Conservation (phyloP, 2,797 vertebrate species). For the Vireo griseus region DNA sequence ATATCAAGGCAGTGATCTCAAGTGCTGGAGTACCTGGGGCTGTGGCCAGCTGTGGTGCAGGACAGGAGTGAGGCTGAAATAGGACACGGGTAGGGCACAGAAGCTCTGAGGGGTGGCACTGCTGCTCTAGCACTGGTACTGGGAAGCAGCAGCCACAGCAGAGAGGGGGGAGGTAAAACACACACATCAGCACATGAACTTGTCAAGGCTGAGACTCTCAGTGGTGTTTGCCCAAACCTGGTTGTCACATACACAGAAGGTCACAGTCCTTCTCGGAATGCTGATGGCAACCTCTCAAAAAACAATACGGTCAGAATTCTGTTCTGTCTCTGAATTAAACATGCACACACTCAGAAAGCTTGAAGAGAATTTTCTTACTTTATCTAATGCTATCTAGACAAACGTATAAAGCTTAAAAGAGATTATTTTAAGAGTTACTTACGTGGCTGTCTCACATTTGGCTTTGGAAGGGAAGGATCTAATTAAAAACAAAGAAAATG, state of each 20-base stretch:
- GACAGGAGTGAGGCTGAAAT: not conserved
- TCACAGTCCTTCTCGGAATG: not conserved
- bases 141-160: not conserved
- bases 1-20: not conserved
- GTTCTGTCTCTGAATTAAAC: not conserved
- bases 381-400: not conserved
- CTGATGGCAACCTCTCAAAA: not conserved
- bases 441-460: constrained; percentile 64
- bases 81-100: not conserved
- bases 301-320: not conserved
- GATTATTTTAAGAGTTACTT: constrained; percentile 59
- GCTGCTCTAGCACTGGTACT: not conserved
- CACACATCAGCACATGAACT: not conserved
- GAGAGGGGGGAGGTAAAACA: not conserved
- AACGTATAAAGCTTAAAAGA: not conserved
- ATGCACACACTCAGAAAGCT: not conserved
- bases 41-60: not conserved
- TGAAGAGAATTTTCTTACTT: not conserved
- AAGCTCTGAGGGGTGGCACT: not conserved
- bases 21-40: not conserved
- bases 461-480: constrained; percentile 54
- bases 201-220: not conserved
- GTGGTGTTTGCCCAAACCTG: not conserved
- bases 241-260: not conserved
- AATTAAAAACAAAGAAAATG: constrained; percentile 30